phyloP scores from a whole-genome alignment of 2,888 invertebrate species.

The Orchesellides sinensis region DNA sequence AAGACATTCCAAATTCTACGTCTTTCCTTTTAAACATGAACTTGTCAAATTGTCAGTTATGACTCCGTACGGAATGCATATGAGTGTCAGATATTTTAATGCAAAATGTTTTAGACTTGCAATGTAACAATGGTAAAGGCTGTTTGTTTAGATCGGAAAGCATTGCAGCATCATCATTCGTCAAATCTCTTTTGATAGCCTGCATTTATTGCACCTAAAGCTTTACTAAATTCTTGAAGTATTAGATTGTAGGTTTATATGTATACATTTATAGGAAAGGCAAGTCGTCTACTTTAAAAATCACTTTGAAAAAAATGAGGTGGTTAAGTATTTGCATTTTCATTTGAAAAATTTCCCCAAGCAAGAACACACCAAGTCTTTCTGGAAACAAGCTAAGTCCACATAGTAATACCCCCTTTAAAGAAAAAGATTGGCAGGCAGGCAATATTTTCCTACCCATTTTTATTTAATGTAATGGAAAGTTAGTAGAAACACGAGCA shows the following conservation, averaged over 20 bases:
- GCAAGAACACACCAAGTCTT: not conserved
- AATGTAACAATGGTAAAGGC: conserved; percentile 26
- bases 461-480: conserved; percentile 55
- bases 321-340: conserved; percentile 40
- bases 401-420: too few species aligned
- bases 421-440: conserved; percentile 30
- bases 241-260: too few species aligned
- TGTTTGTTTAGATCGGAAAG: too few species aligned
- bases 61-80: conserved; percentile 1
- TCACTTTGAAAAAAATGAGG: too few species aligned
- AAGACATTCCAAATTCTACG: not conserved
- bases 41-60: conserved; percentile 54
- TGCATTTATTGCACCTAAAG: conserved; percentile 30
- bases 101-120: not conserved
- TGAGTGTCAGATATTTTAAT: conserved; percentile 23
- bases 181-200: conserved; percentile 46
- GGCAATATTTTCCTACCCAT: conserved; percentile 19
- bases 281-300: too few species aligned
- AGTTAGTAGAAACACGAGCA: conserved; percentile 28
- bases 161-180: conserved; percentile 37
- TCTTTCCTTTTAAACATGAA: conserved; percentile 24
- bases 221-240: not conserved
- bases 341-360: conserved; percentile 41
- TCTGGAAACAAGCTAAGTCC: not conserved
- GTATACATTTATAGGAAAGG: too few species aligned